phyloP scores from a whole-genome alignment of 2,888 invertebrate species.

The Acanthosoma haemorrhoidale region DNA sequence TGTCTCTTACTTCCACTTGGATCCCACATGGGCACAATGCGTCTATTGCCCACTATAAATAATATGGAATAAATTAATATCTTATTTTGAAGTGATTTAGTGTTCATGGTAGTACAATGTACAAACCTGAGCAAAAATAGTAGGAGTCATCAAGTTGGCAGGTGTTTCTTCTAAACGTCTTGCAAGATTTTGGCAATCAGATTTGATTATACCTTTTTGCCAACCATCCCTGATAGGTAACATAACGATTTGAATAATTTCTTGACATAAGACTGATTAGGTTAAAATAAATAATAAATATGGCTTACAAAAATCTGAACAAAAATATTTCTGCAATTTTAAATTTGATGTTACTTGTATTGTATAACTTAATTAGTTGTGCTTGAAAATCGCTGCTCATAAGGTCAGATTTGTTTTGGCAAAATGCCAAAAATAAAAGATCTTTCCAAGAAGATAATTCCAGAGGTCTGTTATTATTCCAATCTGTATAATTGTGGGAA shows the following conservation, averaged over 20 bases:
- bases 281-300: too few species aligned
- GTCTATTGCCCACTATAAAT: slow-evolving; percentile 51
- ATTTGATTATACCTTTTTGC: slow-evolving; percentile 57
- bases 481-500: too few species aligned
- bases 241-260: too few species aligned
- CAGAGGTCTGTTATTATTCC: too few species aligned
- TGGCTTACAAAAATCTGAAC: not conserved
- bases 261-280: too few species aligned
- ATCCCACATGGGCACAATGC: slow-evolving; percentile 48
- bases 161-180: slow-evolving; percentile 70
- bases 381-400: too few species aligned
- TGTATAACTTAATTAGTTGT: too few species aligned
- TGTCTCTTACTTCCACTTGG: slow-evolving; percentile 52
- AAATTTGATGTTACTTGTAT: too few species aligned
- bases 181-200: slow-evolving; percentile 70
- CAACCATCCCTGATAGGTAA: slow-evolving; percentile 42
- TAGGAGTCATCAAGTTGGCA: slow-evolving; percentile 72
- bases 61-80: not conserved
- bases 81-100: not conserved
- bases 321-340: not conserved
- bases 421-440: too few species aligned
- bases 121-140: slow-evolving; percentile 58
- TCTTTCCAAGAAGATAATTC: too few species aligned
- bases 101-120: not conserved
- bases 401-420: too few species aligned